A percentile compares a stretch with the other conserved stretches of the same genome.
phyloP scores from a whole-genome alignment of 2,113 vertebrate genomes.

The Corapipo altera region DNA sequence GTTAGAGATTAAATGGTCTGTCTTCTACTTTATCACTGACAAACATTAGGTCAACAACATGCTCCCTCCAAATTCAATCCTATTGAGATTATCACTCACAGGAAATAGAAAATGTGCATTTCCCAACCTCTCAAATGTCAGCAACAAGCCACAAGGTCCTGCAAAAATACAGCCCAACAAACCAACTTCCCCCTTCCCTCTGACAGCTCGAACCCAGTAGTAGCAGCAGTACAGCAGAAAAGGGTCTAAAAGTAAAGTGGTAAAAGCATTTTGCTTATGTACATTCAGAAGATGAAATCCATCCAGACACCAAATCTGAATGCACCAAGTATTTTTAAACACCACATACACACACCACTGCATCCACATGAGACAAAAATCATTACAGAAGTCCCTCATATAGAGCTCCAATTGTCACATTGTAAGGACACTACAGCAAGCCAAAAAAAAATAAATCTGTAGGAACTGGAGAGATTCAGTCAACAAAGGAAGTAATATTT shows the following conservation, averaged over 20 bases:
- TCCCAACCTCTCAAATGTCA: neutral
- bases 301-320: neutral
- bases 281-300: neutral
- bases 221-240: neutral
- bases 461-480: neutral
- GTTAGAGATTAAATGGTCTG: neutral
- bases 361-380: neutral
- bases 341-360: neutral
- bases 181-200: neutral
- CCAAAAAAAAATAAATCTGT: neutral
- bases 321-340: neutral
- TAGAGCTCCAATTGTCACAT: neutral
- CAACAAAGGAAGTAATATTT: slow-evolving; percentile 48
- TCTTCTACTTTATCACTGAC: neutral
- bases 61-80: neutral
- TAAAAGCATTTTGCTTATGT: neutral
- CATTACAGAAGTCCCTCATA: neutral
- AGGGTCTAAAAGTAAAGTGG: neutral
- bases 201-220: neutral
- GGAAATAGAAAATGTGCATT: neutral
- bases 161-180: neutral
- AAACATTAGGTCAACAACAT: neutral
- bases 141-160: neutral
- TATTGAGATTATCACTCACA: neutral
- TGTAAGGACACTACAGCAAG: neutral